phyloP scores from a whole-genome alignment of 1,140 invertebrate species.

The Coelopa frigida region DNA sequence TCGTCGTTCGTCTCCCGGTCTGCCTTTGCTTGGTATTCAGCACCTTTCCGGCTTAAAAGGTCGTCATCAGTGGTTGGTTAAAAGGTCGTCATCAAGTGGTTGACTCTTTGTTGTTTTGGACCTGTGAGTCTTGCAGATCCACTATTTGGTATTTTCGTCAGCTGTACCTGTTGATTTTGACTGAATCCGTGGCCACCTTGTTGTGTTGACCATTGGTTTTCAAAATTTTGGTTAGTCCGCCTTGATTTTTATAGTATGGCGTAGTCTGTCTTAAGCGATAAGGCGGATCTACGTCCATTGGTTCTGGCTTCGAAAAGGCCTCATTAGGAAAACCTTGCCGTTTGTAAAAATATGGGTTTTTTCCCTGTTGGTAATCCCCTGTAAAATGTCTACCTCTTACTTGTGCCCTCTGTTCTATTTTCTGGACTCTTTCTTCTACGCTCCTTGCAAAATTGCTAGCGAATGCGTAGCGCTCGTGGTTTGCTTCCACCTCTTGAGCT shows the following conservation, averaged over 20 bases:
- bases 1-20: no score
- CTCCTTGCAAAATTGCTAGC: slow-evolving; percentile 11
- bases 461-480: slow-evolving; percentile 10
- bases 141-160: slow-evolving; percentile 3
- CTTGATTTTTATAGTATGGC: no score
- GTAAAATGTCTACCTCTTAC: not conserved
- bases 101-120: no score
- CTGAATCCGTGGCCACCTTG: no score
- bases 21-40: no score
- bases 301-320: not conserved
- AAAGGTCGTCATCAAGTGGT: no score
- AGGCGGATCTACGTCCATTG: no score
- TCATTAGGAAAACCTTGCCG: not conserved
- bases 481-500: slow-evolving; percentile 13
- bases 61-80: no score
- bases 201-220: no score
- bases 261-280: no score
- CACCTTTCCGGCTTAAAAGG: no score
- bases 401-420: not conserved
- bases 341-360: slow-evolving; percentile 10
- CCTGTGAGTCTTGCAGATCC: not conserved
- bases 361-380: not conserved
- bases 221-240: no score
- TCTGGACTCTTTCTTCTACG: slow-evolving; percentile 8
- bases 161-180: not conserved